Evolutionary conservation across 2,888 invertebrate genomes (phyloP).

Genomic region (Melanotus villosus): DNA sequence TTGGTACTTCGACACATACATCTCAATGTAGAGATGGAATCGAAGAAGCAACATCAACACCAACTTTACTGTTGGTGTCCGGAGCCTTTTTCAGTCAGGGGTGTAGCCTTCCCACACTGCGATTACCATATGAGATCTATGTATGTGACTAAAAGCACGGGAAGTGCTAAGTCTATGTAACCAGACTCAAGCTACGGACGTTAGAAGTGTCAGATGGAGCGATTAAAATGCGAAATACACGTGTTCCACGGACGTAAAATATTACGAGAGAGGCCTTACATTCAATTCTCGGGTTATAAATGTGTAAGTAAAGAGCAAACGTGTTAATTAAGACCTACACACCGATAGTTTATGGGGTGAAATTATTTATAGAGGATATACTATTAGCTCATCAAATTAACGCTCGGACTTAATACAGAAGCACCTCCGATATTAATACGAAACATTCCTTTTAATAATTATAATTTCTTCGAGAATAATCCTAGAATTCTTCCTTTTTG

Average conservation of each 20-base stretch:
- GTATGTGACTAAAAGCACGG: conserved; percentile 53
- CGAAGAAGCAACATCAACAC: conserved; percentile 30
- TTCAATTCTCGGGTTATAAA: conserved; percentile 60
- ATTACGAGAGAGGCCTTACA: conserved; percentile 59
- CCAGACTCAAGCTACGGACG: conserved; percentile 51
- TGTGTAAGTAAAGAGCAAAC: conserved; percentile 57
- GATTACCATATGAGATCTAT: conserved; percentile 59
- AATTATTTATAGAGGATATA: conserved; percentile 36
- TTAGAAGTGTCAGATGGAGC: conserved; percentile 58
- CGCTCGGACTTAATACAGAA: conserved; percentile 21
- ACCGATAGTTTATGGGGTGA: conserved; percentile 47
- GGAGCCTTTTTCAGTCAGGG: conserved; percentile 51
- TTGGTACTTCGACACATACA: conserved; percentile 50
- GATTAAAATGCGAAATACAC: conserved; percentile 62
- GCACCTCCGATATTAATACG: conserved; percentile 14
- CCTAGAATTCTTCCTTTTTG: too few species aligned
- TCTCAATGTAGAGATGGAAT: conserved; percentile 54
- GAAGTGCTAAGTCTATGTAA: conserved; percentile 57
- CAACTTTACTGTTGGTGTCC: conserved; percentile 38
- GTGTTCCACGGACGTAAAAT: conserved; percentile 61
- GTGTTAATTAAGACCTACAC: conserved; percentile 62
- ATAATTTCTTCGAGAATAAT: too few species aligned
- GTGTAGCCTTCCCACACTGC: conserved; percentile 58
- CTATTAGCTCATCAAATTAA: conserved; percentile 15
- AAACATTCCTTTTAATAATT: too few species aligned